phyloP scores from a whole-genome alignment of 2,113 vertebrate genomes.

The Erythrocercus mccallii region DNA sequence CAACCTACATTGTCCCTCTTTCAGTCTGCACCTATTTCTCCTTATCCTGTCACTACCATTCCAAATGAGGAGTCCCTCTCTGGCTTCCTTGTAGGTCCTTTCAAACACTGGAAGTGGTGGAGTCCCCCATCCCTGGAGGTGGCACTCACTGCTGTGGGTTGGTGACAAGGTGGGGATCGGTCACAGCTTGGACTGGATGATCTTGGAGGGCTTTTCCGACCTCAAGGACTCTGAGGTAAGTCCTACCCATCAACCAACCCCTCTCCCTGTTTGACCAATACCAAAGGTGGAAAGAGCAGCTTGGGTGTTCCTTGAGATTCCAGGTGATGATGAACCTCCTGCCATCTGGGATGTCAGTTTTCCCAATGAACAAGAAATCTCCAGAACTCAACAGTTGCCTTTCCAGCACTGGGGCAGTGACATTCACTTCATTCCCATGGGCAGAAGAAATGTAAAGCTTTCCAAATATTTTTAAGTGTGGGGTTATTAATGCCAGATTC shows the following conservation, averaged over 20 bases:
- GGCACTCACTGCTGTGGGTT: background rate
- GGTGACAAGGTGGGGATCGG: background rate
- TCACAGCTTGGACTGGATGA: background rate
- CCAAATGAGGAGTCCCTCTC: background rate
- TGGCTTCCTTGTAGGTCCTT: background rate
- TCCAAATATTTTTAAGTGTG: background rate
- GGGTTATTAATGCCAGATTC: slow-evolving; percentile 45
- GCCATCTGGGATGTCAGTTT: rapidly evolving
- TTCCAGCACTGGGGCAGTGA: background rate
- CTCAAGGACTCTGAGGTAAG: background rate
- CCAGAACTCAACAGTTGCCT: background rate
- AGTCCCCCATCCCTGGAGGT: background rate
- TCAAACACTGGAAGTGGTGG: background rate
- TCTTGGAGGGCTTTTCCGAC: background rate
- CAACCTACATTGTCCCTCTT: background rate
- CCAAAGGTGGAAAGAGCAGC: background rate
- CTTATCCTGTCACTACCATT: background rate
- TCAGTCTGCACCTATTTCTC: background rate
- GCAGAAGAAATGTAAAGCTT: background rate
- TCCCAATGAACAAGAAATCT: background rate
- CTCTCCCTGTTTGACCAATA: background rate
- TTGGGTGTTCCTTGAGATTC: background rate
- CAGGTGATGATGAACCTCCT: background rate
- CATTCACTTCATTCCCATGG: background rate
- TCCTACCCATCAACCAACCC: background rate